Evolutionary conservation across 1,140 invertebrate genomes (phyloP), one percentile per base, ranked within the genome.

Genomic region (Drosophila rufa): DNA sequence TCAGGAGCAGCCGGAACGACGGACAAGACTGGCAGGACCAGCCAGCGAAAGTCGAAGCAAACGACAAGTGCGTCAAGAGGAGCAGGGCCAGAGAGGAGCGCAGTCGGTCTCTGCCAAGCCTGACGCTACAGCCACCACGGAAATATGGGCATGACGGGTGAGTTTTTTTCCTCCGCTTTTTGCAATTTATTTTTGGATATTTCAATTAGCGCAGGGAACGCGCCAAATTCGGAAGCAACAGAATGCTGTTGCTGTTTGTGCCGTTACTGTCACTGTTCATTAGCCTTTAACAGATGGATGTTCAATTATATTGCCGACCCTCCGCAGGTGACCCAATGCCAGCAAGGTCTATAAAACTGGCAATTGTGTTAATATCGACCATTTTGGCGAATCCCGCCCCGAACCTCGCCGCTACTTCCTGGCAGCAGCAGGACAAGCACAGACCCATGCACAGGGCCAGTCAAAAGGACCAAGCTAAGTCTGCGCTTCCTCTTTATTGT

Each of bases 401-500:
- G 12, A 12, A 14, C 12, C 36, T 12, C 36, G 14, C 19, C 36
- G 9, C 33, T 19, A 38, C 36, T 56, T 50, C 30, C 47, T 33
- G 50, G 15, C n/a, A 53, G 27, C n/a, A 33, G n/a, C 55, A 40
- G 33, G 14, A 38, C n/a, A 45, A 46, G 25, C 50, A 53, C 50
- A 14, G 14, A 7, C 36, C 9, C 19, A 56, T 14, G 8, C 19
- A 22, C 33, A 22, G 19, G 30, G 30, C 27, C 47, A 61, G 33
- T 48, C 9, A 42, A 67, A 64, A 27, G 60, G 15, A 22, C 60
- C 19, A 15, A 48, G 27, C 15, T 25, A 27, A 27, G 46, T 66
- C 66, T 70, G 15, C n/a, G 22, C 50, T 62, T 57, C 22, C 58
- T 43, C 57, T 57, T 56, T 55, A 65, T 64, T 64, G 58, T 42